Evolutionary conservation across 2,797 vertebrate genomes (phyloP).

Genomic region (Orientallactaga sibirica): DNA sequence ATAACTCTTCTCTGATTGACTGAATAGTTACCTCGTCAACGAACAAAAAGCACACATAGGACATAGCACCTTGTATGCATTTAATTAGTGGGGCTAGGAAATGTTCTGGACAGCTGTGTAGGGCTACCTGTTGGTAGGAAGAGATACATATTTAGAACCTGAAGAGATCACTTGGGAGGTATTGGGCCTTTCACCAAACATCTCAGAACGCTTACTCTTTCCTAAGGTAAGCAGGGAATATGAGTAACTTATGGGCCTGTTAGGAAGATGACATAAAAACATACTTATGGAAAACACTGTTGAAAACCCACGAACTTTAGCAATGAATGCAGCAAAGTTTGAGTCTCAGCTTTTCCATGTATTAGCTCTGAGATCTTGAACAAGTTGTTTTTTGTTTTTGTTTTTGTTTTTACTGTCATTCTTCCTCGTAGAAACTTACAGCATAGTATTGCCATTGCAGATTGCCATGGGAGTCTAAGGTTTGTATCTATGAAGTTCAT

Average conservation of each 20-base stretch:
- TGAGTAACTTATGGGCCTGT: not conserved
- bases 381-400: not conserved
- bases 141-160: not conserved
- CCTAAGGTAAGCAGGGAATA: not conserved
- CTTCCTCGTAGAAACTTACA: not conserved
- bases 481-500: not conserved
- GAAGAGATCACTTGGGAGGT: not conserved
- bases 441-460: not conserved
- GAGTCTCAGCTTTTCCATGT: not conserved
- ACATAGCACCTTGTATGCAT: not conserved
- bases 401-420: not conserved
- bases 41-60: not conserved
- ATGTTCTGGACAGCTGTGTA: not conserved
- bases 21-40: not conserved
- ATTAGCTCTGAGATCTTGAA: not conserved
- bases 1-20: not conserved
- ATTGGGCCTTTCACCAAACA: not conserved
- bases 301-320: not conserved
- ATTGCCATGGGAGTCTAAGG: not conserved
- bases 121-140: not conserved
- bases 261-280: conserved; percentile 37
- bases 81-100: not conserved
- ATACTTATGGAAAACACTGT: not conserved
- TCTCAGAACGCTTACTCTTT: not conserved
- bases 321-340: not conserved